Evolutionary conservation across 2,888 invertebrate genomes (phyloP).

Genomic region (Parnassius apollo): DNA sequence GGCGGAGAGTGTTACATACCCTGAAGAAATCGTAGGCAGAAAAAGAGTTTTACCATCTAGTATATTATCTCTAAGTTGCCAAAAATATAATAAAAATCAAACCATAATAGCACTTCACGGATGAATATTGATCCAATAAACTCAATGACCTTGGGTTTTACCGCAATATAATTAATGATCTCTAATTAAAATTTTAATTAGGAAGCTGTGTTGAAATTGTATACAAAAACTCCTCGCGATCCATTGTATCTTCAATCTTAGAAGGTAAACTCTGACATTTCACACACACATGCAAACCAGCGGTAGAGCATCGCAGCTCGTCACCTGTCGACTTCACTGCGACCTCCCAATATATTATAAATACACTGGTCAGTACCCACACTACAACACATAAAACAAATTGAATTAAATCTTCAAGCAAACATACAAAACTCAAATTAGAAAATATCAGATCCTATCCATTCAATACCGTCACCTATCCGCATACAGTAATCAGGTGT

Average conservation of each 20-base stretch:
- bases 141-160: background rate
- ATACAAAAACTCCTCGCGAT: conserved; percentile 28
- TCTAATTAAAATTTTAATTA: conserved; percentile 31
- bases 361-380: conserved; percentile 71
- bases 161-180: conserved; percentile 12
- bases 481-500: conserved; percentile 55
- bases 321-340: conserved; percentile 72
- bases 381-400: conserved; percentile 39
- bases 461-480: conserved; percentile 43
- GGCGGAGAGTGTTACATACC: too few species aligned
- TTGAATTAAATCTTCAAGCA: conserved; percentile 38
- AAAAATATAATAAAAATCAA: too few species aligned
- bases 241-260: conserved; percentile 38
- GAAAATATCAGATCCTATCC: conserved; percentile 30
- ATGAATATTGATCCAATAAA: background rate
- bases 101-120: too few species aligned
- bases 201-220: conserved; percentile 24
- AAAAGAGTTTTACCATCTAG: too few species aligned
- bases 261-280: conserved; percentile 72
- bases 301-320: conserved; percentile 51
- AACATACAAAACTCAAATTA: conserved; percentile 32
- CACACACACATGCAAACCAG: conserved; percentile 53
- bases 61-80: too few species aligned
- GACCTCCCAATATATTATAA: conserved; percentile 72
- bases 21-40: too few species aligned